phyloP scores from a whole-genome alignment of 2,797 vertebrate genomes.

The Melanotaenia pygmaea region DNA sequence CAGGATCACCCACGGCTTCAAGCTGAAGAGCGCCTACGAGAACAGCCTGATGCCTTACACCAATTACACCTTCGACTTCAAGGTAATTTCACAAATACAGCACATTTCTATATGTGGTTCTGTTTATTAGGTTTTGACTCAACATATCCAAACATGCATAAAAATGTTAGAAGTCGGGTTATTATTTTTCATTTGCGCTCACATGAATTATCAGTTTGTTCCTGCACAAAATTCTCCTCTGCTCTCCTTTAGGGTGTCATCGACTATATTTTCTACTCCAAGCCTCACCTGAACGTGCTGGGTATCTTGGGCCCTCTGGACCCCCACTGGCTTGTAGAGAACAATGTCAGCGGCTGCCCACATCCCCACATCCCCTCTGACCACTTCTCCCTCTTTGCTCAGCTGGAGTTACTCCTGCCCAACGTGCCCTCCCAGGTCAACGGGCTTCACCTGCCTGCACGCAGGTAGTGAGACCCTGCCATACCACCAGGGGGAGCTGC shows the following conservation, averaged over 20 bases:
- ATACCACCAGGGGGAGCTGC: conserved; percentile 70
- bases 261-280: conserved; percentile 99
- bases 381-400: conserved; percentile 99
- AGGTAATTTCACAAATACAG: conserved; percentile 44
- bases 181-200: neutral
- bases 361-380: conserved; percentile 98
- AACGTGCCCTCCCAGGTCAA: conserved; percentile 92
- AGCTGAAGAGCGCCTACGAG: conserved; percentile 97
- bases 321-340: conserved; percentile 96
- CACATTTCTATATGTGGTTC: neutral
- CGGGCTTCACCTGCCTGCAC: conserved; percentile 94
- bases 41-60: conserved; percentile 98
- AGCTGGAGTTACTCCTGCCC: conserved; percentile 98
- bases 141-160: neutral
- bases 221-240: neutral
- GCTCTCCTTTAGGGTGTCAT: conserved; percentile 90
- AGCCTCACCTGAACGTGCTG: conserved; percentile 96
- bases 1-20: conserved; percentile 98
- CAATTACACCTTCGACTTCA: conserved; percentile 97
- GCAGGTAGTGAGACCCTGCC: conserved; percentile 93
- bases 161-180: too few relatives aligned
- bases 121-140: too few relatives aligned
- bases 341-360: conserved; percentile 97
- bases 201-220: neutral
- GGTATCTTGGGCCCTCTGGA: conserved; percentile 97